Percentiles rank a stretch among this genome's conserved stretches.
Evolutionary conservation across 2,113 vertebrate species (phyloP).

Genomic region (Nicator chloris): DNA sequence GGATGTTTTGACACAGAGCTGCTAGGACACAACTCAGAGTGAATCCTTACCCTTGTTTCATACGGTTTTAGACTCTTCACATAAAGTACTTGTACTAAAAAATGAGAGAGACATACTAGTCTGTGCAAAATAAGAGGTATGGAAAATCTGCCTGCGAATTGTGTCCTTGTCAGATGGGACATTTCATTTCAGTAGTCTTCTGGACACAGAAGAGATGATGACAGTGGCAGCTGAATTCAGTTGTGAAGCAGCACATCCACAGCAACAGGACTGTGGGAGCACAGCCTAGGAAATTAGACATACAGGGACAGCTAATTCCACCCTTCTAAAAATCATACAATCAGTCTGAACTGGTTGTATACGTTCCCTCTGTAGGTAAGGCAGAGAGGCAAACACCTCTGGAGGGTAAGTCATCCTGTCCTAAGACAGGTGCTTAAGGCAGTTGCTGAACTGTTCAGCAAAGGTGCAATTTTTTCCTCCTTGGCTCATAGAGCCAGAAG

Average conservation of each 20-base stretch:
- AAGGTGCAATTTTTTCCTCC: not conserved
- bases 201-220: not conserved
- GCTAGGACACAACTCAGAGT: not conserved
- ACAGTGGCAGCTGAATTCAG: not conserved
- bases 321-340: not conserved
- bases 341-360: not conserved
- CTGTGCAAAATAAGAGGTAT: not conserved
- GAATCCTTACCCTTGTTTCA: not conserved
- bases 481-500: not conserved
- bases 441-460: not conserved
- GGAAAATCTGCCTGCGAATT: not conserved
- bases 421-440: constrained; percentile 39
- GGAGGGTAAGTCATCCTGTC: not conserved
- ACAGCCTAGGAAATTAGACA: not conserved
- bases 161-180: not conserved
- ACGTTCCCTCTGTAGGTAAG: not conserved
- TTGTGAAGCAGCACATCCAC: not conserved
- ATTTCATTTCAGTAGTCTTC: not conserved
- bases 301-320: not conserved
- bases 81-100: not conserved
- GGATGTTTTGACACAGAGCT: not conserved
- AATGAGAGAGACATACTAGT: not conserved
- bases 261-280: not conserved
- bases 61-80: not conserved
- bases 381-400: not conserved